A percentile compares a stretch with the other conserved stretches of the same genome.
Conservation (phyloP, 1,140 invertebrate species). For the Nasonia vitripennis region DNA sequence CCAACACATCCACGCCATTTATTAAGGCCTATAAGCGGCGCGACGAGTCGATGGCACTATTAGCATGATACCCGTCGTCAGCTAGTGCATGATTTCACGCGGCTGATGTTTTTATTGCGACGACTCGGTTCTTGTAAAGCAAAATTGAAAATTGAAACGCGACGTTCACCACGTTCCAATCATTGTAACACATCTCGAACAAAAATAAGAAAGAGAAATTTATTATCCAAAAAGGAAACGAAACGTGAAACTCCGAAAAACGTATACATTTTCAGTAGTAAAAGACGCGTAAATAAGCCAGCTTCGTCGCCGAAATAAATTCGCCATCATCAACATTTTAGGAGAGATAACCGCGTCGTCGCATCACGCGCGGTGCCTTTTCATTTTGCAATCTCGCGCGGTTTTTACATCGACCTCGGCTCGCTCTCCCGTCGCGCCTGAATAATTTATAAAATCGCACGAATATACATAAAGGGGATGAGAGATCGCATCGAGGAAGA, state of each 20-base stretch:
- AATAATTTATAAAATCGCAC: slow-evolving; percentile 36
- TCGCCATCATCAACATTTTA: background rate
- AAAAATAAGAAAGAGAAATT: background rate
- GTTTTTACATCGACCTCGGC: background rate
- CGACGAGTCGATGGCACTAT: slow-evolving; percentile 57
- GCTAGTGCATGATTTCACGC: slow-evolving; percentile 15
- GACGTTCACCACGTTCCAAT: too few relatives aligned
- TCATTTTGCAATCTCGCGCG: background rate
- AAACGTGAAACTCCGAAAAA: background rate
- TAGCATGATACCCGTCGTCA: slow-evolving; percentile 34
- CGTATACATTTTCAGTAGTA: slow-evolving; percentile 14
- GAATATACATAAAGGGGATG: background rate
- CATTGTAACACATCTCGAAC: background rate
- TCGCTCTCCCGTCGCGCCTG: background rate
- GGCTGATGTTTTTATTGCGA: slow-evolving; percentile 12
- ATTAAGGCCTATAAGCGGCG: slow-evolving; percentile 60
- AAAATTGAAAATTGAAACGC: too few relatives aligned
- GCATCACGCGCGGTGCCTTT: background rate
- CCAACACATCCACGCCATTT: slow-evolving; percentile 62
- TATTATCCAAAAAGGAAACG: background rate
- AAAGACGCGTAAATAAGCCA: background rate
- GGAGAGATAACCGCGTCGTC: slow-evolving; percentile 4
- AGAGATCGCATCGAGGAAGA: too few relatives aligned
- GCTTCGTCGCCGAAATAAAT: background rate
- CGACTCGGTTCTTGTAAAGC: slow-evolving; percentile 7